These are phyloP conservation scores for Neuroterus valhalla DNA, from an alignment of 1,140 invertebrate genomes.

Conservation along the genomic window DNA sequence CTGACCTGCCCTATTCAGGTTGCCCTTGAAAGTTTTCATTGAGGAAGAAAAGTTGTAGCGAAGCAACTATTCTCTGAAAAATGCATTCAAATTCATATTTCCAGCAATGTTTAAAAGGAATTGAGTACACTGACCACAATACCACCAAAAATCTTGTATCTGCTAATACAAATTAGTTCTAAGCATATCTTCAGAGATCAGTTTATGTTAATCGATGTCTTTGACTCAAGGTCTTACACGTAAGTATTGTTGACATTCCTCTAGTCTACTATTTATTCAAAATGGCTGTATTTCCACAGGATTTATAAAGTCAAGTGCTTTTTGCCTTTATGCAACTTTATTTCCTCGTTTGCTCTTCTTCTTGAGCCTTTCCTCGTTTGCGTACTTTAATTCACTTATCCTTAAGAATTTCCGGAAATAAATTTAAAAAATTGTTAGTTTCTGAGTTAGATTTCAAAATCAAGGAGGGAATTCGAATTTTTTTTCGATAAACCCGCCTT, in stretches of 20 bases:
- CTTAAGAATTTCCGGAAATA: background rate
- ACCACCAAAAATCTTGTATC: too few species aligned
- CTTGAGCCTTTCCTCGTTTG: conserved; percentile 13
- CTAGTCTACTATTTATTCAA: background rate
- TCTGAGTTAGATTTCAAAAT: background rate
- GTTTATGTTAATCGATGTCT: background rate
- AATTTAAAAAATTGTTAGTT: too few species aligned
- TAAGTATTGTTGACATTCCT: background rate
- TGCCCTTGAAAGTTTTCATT: too few species aligned
- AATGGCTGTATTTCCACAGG: background rate
- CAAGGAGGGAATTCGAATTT: background rate
- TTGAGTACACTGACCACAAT: too few species aligned
- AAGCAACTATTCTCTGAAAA: too few species aligned
- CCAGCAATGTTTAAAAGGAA: too few species aligned
- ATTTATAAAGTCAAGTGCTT: conserved; percentile 10
- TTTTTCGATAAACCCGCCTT: background rate
- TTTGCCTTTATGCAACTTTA: background rate
- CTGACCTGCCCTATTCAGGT: background rate
- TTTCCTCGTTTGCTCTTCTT: conserved; percentile 7
- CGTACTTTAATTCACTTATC: background rate
- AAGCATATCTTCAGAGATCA: background rate
- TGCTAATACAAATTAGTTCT: too few species aligned
- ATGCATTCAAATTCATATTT: background rate
- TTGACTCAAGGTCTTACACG: background rate
- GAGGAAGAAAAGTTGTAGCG: too few species aligned